A percentile compares a stretch with the other conserved stretches of the same genome.
phyloP scores from a whole-genome alignment of 2,888 invertebrate genomes.

The Tinea trinotella region DNA sequence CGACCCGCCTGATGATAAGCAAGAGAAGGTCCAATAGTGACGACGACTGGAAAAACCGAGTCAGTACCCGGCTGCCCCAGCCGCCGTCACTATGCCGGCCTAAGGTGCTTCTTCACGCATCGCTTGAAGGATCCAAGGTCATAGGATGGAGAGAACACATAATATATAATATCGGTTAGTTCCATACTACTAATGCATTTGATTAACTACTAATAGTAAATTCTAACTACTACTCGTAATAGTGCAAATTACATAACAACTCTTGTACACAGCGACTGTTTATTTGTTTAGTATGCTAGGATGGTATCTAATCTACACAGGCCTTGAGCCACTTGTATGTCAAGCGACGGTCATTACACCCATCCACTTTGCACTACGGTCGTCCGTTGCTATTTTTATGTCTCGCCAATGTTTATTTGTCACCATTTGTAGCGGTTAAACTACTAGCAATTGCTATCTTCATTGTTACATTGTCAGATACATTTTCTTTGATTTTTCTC shows the following conservation, averaged over 20 bases:
- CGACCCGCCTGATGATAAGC: no score
- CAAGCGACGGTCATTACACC: conserved; percentile 65
- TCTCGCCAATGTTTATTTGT: conserved; percentile 7
- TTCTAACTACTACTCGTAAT: no score
- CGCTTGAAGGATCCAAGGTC: no score
- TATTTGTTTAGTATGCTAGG: conserved; percentile 21
- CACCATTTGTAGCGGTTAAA: conserved; percentile 14
- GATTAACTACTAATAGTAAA: no score
- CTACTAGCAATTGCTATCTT: conserved; percentile 6
- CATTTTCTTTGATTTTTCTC: background rate
- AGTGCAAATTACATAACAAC: conserved; percentile 17
- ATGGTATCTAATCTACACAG: conserved; percentile 64
- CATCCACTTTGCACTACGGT: conserved; percentile 33
- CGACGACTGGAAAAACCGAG: no score
- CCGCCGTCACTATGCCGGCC: no score
- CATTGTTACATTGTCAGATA: conserved; percentile 11
- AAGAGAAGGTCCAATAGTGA: no score
- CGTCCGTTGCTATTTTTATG: conserved; percentile 56
- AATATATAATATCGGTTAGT: no score
- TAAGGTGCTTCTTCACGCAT: no score
- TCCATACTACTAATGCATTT: background rate
- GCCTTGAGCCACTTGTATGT: conserved; percentile 69
- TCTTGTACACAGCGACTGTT: conserved; percentile 3
- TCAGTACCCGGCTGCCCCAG: no score
- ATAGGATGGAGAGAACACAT: no score